Base-by-base conservation (phyloP, 2,797 vertebrate genomes). In the Megaceryle alcyon region DNA sequence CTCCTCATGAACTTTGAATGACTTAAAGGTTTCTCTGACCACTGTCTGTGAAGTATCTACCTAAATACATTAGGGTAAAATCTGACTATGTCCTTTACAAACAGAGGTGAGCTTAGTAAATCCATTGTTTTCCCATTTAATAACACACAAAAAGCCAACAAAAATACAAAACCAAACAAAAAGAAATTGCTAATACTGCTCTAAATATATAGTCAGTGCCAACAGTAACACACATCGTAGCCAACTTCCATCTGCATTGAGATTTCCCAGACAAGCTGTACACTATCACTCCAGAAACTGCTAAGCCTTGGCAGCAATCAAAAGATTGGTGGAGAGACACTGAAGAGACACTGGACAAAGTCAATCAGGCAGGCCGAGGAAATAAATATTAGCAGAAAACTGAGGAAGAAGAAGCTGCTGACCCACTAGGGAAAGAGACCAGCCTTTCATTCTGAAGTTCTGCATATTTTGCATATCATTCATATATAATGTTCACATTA, bases 191-290 rank as follows among this genome's bases (percentile, higher is more conserved):
- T 88, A 82, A 91, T 89, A 71, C 23, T 73, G 31, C 37, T 86
- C n/a, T 94, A 93, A 87, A 77, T 73, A 80, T 72, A 57, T 29
- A 87, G 59, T 87, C 59, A 48, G 29, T 90, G 95, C 82, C 93
- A 96, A 94, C 54, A 96, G 85, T 80, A 96, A 92, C 78, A 88
- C 43, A 51, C 31, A 61, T 29, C 85, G 70, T 57, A 96, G 88
- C 83, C 96, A 93, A 66, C 93, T 92, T 85, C 90, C 86, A 96
- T 95, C 92, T 94, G 91, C 73, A 93, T 18, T 82, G 86, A 97
- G 76, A 86, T 77, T 94, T 97, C 79, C 80, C 91, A 96, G 91
- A 68, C 83, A 96, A 86, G 57, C 63, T 94, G 81, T 49, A 93
- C 82, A 90, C 54, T 49, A 88, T 91, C 70, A 66, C 78, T 94